Conservation (phyloP, 1,140 invertebrate species). For the Ptiloglossa arizonensis region DNA sequence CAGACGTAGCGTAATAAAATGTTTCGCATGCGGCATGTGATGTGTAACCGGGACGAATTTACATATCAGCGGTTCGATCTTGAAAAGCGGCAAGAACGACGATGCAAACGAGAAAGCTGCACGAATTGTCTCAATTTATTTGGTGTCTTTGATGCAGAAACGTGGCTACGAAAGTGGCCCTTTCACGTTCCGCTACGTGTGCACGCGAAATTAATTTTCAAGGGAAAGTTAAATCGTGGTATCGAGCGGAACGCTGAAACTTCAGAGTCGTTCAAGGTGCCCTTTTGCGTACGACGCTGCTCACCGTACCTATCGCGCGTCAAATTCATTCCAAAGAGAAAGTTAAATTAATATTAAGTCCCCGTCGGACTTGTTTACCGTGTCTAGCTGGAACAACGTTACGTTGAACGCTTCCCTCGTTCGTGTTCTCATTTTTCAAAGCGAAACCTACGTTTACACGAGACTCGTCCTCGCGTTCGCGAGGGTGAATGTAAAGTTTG, state of each 20-base stretch:
- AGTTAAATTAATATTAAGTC: constrained; percentile 16
- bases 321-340: neutral
- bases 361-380: neutral
- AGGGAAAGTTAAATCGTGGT: neutral
- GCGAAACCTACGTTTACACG: neutral
- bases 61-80: constrained; percentile 37
- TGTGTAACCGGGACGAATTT: constrained; percentile 23
- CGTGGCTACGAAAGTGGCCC: too few species aligned
- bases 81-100: neutral
- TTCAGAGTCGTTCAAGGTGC: neutral
- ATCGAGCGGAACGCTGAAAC: neutral
- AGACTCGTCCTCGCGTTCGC: too few species aligned
- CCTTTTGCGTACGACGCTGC: too few species aligned
- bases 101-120: constrained; percentile 24
- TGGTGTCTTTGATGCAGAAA: neutral
- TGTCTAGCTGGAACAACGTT: neutral
- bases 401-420: too few species aligned
- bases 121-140: constrained; percentile 28
- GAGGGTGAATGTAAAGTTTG: too few species aligned
- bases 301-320: neutral
- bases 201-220: neutral
- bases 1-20: constrained; percentile 26
- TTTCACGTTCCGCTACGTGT: neutral
- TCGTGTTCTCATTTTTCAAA: neutral
- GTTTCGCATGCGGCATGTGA: constrained; percentile 19